Percentiles rank a stretch among this genome's conserved stretches.
These are phyloP conservation scores for Acanthornis magna DNA, from an alignment of 2,797 vertebrate species.

Conservation along the genomic window DNA sequence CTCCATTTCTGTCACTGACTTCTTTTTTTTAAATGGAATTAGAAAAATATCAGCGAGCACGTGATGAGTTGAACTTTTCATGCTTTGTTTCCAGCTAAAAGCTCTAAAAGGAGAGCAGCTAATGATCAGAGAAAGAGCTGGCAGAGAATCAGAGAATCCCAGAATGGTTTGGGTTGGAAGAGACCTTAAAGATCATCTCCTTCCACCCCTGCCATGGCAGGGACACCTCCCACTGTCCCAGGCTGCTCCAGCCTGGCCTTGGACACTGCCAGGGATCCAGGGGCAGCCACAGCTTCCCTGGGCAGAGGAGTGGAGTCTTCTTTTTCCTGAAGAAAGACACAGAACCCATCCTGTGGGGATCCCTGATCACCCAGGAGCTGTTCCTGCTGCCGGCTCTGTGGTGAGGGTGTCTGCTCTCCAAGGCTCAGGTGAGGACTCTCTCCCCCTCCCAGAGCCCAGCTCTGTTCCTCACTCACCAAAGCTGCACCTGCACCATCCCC, in stretches of 20 bases:
- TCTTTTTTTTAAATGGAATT: background rate
- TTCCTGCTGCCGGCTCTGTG: rapidly evolving
- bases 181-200: background rate
- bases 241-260: background rate
- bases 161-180: background rate
- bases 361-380: too few species aligned
- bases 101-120: background rate
- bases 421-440: background rate
- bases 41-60: background rate
- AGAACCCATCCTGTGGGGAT: too few species aligned
- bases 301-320: background rate
- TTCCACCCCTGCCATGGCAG: background rate
- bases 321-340: background rate
- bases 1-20: background rate
- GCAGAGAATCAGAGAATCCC: background rate
- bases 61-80: background rate
- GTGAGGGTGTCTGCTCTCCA: background rate
- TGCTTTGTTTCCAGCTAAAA: background rate
- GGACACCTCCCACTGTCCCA: background rate
- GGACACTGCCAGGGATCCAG: background rate
- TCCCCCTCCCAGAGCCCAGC: background rate
- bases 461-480: rapidly evolving
- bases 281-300: background rate
- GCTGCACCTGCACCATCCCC: background rate
- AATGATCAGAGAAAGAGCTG: background rate